These are phyloP conservation scores for Cheilinus undulatus DNA, from an alignment of 2,113 vertebrate species.

Conservation along the genomic window DNA sequence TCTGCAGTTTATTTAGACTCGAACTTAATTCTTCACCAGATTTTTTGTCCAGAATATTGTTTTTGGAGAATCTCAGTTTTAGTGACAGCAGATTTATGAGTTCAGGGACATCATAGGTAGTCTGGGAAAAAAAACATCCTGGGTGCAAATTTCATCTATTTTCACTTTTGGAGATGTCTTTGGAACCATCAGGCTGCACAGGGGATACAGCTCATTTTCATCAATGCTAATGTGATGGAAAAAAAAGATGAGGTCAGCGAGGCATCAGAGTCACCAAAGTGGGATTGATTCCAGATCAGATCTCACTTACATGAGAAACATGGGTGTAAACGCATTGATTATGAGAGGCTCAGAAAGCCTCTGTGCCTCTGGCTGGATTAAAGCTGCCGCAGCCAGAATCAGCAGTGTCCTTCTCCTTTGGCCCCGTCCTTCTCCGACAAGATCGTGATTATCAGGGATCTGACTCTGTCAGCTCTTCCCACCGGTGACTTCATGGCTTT, in stretches of 20 bases:
- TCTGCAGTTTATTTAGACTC: constrained; percentile 10
- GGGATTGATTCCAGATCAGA: constrained; percentile 78
- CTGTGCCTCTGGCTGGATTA: constrained; percentile 57
- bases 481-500: constrained; percentile 33
- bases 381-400: constrained; percentile 50
- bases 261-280: constrained; percentile 59
- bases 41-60: constrained; percentile 27
- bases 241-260: constrained; percentile 74
- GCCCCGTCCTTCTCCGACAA: constrained; percentile 66
- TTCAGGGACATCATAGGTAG: constrained; percentile 4
- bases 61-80: constrained; percentile 46
- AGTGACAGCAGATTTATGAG: constrained; percentile 47
- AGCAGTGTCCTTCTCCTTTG: constrained; percentile 64
- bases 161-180: constrained; percentile 33
- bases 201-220: constrained; percentile 60
- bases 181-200: constrained; percentile 10
- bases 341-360: constrained; percentile 64
- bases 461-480: constrained; percentile 69
- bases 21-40: constrained; percentile 29
- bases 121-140: constrained; percentile 28
- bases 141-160: constrained; percentile 21
- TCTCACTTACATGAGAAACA: constrained; percentile 78
- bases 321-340: constrained; percentile 74
- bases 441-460: constrained; percentile 65
- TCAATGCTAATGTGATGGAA: constrained; percentile 75